A percentile compares a stretch with the other conserved stretches of the same genome.
phyloP scores from a whole-genome alignment of 2,888 invertebrate genomes.

The Parnassius glacialis region DNA sequence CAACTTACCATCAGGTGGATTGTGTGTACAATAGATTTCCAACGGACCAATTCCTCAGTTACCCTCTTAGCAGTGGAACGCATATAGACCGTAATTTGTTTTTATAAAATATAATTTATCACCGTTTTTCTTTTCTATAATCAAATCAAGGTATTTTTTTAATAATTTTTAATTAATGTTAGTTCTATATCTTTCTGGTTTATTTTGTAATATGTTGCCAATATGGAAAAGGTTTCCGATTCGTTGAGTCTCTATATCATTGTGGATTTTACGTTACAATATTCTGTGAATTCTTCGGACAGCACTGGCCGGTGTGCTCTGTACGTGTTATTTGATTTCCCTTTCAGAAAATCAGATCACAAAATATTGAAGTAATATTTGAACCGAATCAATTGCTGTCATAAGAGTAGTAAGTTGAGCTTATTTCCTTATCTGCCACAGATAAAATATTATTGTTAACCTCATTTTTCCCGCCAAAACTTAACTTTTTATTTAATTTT shows the following conservation, averaged over 20 bases:
- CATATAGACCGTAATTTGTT: too few species aligned
- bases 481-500: too few species aligned
- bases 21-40: too few species aligned
- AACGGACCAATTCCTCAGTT: too few species aligned
- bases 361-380: background rate
- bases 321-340: background rate
- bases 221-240: slow-evolving; percentile 15
- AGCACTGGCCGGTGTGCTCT: background rate
- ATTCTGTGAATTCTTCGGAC: background rate
- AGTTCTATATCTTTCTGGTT: background rate
- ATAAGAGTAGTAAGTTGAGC: background rate
- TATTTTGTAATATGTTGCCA: slow-evolving; percentile 2
- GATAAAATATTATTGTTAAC: too few species aligned
- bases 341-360: background rate
- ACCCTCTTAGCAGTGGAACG: too few species aligned
- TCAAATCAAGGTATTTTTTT: too few species aligned
- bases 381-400: background rate
- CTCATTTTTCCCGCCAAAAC: too few species aligned
- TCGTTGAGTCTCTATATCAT: slow-evolving; percentile 9
- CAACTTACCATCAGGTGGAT: too few species aligned
- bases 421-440: too few species aligned
- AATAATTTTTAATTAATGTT: background rate
- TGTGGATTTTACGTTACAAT: slow-evolving; percentile 14
- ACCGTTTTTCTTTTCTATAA: too few species aligned
- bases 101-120: too few species aligned